phyloP scores from a whole-genome alignment of 2,888 invertebrate genomes.

The Drosophila formosana region DNA sequence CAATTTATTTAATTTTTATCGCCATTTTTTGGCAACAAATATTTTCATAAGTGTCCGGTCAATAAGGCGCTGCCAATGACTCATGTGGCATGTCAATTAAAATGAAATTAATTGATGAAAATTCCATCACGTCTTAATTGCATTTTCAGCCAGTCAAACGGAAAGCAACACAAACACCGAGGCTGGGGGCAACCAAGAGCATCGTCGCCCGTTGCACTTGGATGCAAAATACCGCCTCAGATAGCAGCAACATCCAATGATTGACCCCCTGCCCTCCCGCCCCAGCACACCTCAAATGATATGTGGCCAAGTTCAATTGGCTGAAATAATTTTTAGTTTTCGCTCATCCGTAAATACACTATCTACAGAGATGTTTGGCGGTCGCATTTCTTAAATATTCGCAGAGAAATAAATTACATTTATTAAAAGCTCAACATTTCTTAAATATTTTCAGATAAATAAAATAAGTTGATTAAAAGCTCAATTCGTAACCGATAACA shows the following conservation, averaged over 20 bases:
- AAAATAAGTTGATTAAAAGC: no score
- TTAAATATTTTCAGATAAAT: no score
- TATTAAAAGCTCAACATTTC: not conserved
- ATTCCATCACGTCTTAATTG: slow-evolving; percentile 77
- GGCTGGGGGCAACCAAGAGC: slow-evolving; percentile 22
- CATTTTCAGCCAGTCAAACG: slow-evolving; percentile 58
- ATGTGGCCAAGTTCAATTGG: slow-evolving; percentile 29
- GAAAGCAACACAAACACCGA: slow-evolving; percentile 41
- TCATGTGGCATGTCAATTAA: slow-evolving; percentile 64
- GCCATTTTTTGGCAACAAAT: slow-evolving; percentile 37
- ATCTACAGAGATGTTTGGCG: not conserved
- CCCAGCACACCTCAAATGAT: slow-evolving; percentile 26
- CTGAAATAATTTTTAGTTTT: slow-evolving; percentile 17
- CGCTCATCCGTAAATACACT: slow-evolving; percentile 11
- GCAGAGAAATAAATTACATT: not conserved
- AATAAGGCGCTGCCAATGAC: slow-evolving; percentile 50
- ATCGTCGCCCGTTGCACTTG: slow-evolving; percentile 34
- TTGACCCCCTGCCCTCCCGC: slow-evolving; percentile 2
- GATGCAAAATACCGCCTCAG: slow-evolving; percentile 43
- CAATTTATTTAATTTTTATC: slow-evolving; percentile 49
- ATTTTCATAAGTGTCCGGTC: slow-evolving; percentile 19
- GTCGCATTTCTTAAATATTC: not conserved
- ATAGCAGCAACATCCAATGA: slow-evolving; percentile 13
- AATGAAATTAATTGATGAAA: slow-evolving; percentile 73
- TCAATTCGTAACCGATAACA: no score